Conservation (phyloP, 2,888 invertebrate genomes). For the Trichacis sp. region DNA sequence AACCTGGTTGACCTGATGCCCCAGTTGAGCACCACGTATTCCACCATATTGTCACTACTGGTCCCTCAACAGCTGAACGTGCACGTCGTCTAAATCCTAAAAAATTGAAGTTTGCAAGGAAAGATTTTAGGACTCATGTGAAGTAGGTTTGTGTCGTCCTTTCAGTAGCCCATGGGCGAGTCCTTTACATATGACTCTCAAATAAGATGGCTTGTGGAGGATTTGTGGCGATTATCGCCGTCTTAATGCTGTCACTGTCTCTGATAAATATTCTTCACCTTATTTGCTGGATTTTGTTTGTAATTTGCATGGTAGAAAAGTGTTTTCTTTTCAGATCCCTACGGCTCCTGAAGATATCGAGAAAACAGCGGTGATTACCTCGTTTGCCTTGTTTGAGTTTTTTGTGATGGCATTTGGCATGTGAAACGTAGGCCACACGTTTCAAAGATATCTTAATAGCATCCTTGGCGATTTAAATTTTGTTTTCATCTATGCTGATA, state of each 20-base stretch:
- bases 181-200: too few relatives aligned
- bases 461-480: constrained; percentile 33
- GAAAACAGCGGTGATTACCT: constrained; percentile 61
- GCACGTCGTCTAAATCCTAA: constrained; percentile 10
- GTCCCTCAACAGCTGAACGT: constrained; percentile 4
- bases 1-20: too few relatives aligned
- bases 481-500: too few relatives aligned
- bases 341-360: constrained; percentile 56
- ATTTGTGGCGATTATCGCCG: constrained; percentile 13
- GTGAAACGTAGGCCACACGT: constrained; percentile 51
- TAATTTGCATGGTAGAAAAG: constrained; percentile 43
- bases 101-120: constrained; percentile 2
- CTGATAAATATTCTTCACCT: constrained; percentile 60
- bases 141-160: not conserved
- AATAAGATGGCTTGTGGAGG: constrained; percentile 5
- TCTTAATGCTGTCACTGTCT: constrained; percentile 28
- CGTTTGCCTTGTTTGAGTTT: constrained; percentile 54
- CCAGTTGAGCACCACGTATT: too few relatives aligned
- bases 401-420: constrained; percentile 51
- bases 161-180: too few relatives aligned
- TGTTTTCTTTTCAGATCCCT: constrained; percentile 60
- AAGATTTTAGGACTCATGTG: constrained; percentile 4
- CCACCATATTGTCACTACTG: too few relatives aligned
- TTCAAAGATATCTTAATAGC: constrained; percentile 38
- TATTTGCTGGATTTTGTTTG: constrained; percentile 54